These are phyloP conservation scores for Torymus auratus DNA, from an alignment of 2,888 invertebrate genomes.

Conservation along the genomic window DNA sequence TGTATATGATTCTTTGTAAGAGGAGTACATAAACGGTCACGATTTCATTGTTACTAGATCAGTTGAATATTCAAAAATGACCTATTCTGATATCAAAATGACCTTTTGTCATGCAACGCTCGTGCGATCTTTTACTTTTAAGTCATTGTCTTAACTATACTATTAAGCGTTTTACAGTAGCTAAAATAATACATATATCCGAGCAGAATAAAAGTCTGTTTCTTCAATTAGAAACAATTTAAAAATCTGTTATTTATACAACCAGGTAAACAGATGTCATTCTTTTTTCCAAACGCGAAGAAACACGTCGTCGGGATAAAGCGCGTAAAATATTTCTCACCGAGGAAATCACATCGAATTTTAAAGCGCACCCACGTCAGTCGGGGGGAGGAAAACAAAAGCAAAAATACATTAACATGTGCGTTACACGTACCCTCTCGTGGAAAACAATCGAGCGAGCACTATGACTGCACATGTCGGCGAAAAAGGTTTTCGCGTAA, in stretches of 20 bases:
- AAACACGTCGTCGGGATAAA: not conserved
- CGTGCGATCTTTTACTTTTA: no score
- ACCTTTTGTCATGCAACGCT: no score
- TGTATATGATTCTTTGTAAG: not conserved
- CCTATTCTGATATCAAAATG: not conserved
- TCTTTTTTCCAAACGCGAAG: no score
- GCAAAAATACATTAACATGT: conserved; percentile 45
- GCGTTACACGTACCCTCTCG: conserved; percentile 25
- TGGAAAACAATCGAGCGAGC: conserved; percentile 46
- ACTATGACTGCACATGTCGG: conserved; percentile 30
- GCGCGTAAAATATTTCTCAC: conserved; percentile 16
- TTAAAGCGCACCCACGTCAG: conserved; percentile 22
- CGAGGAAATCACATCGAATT: conserved; percentile 21
- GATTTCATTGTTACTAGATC: no score
- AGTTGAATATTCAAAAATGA: not conserved
- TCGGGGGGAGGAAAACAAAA: conserved; percentile 17
- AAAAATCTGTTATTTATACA: no score
- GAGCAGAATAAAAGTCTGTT: no score
- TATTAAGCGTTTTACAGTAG: no score
- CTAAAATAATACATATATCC: no score
- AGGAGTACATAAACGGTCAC: not conserved
- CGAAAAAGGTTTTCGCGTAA: conserved; percentile 51
- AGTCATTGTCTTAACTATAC: no score
- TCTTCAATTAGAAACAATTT: no score
- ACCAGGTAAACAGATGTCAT: no score